A percentile compares a stretch with the other conserved stretches of the same genome.
phyloP scores from a whole-genome alignment of 1,140 invertebrate species.

The Limonius californicus region DNA sequence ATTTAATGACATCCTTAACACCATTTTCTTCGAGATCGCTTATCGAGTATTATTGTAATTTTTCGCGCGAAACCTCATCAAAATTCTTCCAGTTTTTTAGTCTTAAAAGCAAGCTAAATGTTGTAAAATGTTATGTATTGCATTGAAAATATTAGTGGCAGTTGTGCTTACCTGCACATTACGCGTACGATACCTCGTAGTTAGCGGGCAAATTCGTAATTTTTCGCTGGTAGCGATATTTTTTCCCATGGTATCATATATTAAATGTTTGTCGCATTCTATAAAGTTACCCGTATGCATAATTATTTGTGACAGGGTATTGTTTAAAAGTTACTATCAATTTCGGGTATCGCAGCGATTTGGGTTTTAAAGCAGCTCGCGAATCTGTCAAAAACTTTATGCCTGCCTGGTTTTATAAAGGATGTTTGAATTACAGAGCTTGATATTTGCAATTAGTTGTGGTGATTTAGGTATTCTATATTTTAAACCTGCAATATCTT shows the following conservation, averaged over 20 bases:
- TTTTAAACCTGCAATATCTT: not conserved
- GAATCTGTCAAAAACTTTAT: no score
- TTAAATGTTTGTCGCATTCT: not conserved
- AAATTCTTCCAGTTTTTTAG: not conserved
- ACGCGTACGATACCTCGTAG: not conserved
- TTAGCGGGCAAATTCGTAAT: not conserved
- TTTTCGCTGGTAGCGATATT: not conserved
- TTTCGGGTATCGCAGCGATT: not conserved
- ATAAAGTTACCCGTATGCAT: not conserved
- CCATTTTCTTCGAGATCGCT: not conserved
- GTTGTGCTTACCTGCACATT: not conserved
- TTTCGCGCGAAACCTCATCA: not conserved
- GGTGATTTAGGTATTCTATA: not conserved
- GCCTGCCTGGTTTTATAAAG: no score
- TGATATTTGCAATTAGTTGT: not conserved
- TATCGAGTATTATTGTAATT: not conserved
- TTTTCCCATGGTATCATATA: not conserved
- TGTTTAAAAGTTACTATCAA: not conserved
- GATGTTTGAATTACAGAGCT: no score
- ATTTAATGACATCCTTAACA: not conserved
- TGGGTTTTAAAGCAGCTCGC: no score
- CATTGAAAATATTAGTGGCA: not conserved
- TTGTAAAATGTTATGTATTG: not conserved
- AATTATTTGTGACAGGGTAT: not conserved
- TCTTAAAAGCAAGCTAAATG: not conserved